phyloP scores from a whole-genome alignment of 2,113 vertebrate genomes.

The Motacilla alba region DNA sequence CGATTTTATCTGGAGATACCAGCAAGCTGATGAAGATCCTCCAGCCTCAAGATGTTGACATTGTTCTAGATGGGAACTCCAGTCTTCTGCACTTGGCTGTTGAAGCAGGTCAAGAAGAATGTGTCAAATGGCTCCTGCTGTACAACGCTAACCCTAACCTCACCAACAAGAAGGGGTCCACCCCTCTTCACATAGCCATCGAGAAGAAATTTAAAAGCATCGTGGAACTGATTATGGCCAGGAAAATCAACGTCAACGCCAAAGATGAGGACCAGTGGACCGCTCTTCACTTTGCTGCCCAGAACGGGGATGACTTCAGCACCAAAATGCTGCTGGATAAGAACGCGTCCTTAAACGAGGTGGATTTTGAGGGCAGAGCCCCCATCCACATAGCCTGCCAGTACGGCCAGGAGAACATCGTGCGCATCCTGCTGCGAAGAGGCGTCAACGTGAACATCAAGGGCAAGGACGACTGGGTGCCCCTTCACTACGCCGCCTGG shows the following conservation, averaged over 20 bases:
- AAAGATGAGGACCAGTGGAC: slow-evolving; percentile 97
- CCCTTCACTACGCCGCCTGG: slow-evolving; percentile 92
- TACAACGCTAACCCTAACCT: slow-evolving; percentile 91
- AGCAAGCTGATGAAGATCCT: slow-evolving; percentile 96
- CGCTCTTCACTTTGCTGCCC: slow-evolving; percentile 90
- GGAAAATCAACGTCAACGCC: slow-evolving; percentile 88
- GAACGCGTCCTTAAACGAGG: slow-evolving; percentile 79
- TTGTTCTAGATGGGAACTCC: slow-evolving; percentile 84
- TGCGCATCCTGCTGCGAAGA: slow-evolving; percentile 87
- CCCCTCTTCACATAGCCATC: slow-evolving; percentile 88
- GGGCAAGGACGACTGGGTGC: slow-evolving; percentile 90
- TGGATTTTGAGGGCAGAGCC: slow-evolving; percentile 89
- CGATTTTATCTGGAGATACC: slow-evolving; percentile 87
- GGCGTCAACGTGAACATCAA: slow-evolving; percentile 77
- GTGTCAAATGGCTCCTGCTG: slow-evolving; percentile 90
- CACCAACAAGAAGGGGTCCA: slow-evolving; percentile 83
- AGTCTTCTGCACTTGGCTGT: slow-evolving; percentile 91
- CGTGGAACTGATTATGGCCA: slow-evolving; percentile 86
- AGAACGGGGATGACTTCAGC: slow-evolving; percentile 90
- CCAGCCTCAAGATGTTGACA: slow-evolving; percentile 96
- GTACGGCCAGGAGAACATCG: slow-evolving; percentile 89
- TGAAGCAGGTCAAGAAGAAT: slow-evolving; percentile 88
- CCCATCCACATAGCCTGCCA: slow-evolving; percentile 93
- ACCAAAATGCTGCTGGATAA: slow-evolving; percentile 87
- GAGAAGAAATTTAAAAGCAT: slow-evolving; percentile 83